Evolutionary conservation across 2,797 vertebrate genomes (phyloP), one percentile per base, ranked within the genome.

Genomic region (Spatula versicolor): DNA sequence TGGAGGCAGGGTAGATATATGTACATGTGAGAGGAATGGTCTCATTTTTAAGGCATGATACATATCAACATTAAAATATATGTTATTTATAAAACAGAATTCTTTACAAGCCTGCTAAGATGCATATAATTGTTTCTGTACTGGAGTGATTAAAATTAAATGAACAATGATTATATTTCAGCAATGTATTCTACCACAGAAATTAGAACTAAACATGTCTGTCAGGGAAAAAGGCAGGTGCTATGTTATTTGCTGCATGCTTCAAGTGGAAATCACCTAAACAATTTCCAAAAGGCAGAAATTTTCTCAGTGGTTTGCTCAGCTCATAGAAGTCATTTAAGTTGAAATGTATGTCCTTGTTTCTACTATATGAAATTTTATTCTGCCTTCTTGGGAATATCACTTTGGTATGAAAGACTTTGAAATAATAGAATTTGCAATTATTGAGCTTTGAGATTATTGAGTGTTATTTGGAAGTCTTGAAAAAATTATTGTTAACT

Each of bases 391-490:
- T 79, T 92, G 21, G 86, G 72, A 93, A 88, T 73, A 95, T n/a
- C 0, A 1, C 66, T 68, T 76, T 12, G 43, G n/a, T 52, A 77
- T 87, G 25, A 72, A 93, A 93, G 59, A 68, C 9, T 88, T 82
- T 6, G 18, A 74, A 90, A 91, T 74, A 94, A 87, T 22, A 86
- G 72, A 89, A 92, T 68, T 68, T 50, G 39, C 78, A 92, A 55
- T 86, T 93, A 90, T 33, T 84, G 80, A 93, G 63, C 59, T 90
- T 92, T 73, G 63, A 82, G 43, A 95, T 79, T 63, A 48, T 86
- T 86, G 63, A 78, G 6, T 63, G 37, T 69, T 96, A 66, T 67
- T 94, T 90, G 76, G 50, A 88, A 58, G 30, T 67, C 63, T 96
- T 92, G 50, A 68, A 94, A 96, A 92, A 78, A 35, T 45, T 26